phyloP scores from a whole-genome alignment of 2,797 vertebrate genomes.

The Botia kubotai region DNA sequence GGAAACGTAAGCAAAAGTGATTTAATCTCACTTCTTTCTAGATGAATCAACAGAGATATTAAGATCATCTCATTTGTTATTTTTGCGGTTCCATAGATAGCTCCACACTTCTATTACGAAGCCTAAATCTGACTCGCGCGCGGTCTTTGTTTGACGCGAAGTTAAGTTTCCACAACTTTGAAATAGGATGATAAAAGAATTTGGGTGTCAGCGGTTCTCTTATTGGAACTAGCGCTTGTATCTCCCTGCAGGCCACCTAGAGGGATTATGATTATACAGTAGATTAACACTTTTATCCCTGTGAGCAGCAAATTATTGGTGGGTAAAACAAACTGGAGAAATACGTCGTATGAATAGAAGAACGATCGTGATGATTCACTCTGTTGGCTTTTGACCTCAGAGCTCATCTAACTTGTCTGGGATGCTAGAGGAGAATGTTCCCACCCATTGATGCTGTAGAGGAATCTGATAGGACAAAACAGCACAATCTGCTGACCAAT shows the following conservation, averaged over 20 bases:
- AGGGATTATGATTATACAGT: slow-evolving; percentile 59
- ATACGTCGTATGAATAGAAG: background rate
- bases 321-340: slow-evolving; percentile 22
- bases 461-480: background rate
- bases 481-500: background rate
- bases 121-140: slow-evolving; percentile 71
- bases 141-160: slow-evolving; percentile 77
- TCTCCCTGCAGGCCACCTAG: slow-evolving; percentile 53
- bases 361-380: slow-evolving; percentile 7
- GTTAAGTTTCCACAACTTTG: slow-evolving; percentile 53
- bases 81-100: slow-evolving; percentile 74
- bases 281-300: slow-evolving; percentile 59
- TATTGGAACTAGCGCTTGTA: slow-evolving; percentile 52
- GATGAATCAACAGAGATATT: background rate
- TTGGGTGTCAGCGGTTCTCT: slow-evolving; percentile 54
- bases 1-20: too few species aligned
- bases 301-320: slow-evolving; percentile 45
- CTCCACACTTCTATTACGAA: slow-evolving; percentile 78
- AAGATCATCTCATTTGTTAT: background rate
- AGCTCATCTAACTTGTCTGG: background rate
- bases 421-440: background rate
- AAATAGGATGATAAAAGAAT: slow-evolving; percentile 53
- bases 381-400: background rate
- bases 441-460: background rate
- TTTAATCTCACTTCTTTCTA: too few species aligned